These are phyloP conservation scores for Sesia bembeciformis DNA, from an alignment of 2,888 invertebrate genomes.

Conservation along the genomic window DNA sequence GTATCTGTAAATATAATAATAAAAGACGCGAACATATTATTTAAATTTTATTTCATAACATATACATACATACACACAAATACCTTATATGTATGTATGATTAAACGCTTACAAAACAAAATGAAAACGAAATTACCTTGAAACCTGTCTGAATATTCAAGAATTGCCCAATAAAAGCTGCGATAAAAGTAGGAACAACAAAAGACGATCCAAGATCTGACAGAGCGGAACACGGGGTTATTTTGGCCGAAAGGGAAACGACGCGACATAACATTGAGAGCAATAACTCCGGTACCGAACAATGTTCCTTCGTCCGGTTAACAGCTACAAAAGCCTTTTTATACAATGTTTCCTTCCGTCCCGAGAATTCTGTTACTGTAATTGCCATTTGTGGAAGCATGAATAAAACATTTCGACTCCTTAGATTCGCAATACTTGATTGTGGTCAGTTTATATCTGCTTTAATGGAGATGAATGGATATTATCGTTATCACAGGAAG, in stretches of 20 bases:
- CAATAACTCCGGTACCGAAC: conserved; percentile 40
- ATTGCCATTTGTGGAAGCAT: conserved; percentile 50
- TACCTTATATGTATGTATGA: too few species aligned
- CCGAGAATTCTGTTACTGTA: conserved; percentile 40
- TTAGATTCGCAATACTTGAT: conserved; percentile 49
- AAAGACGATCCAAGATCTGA: background rate
- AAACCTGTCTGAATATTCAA: background rate
- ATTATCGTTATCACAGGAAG: background rate
- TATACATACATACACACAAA: too few species aligned
- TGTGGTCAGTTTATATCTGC: conserved; percentile 41
- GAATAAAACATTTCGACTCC: conserved; percentile 60
- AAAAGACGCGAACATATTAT: too few species aligned
- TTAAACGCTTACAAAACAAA: too few species aligned
- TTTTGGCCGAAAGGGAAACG: conserved; percentile 23
- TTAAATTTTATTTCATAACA: too few species aligned
- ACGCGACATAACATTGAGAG: conserved; percentile 33
- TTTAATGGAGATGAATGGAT: conserved; percentile 35
- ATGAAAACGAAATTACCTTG: background rate
- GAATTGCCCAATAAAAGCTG: background rate
- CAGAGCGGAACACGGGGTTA: conserved; percentile 1
- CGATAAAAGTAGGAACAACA: background rate
- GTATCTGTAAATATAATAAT: too few species aligned
- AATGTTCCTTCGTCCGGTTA: conserved; percentile 38
- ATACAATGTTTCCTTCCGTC: conserved; percentile 21
- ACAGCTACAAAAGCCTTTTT: conserved; percentile 27